Evolutionary conservation across 2,888 invertebrate species (phyloP), one percentile per base, ranked within the genome.

Genomic region (Lycaena phlaeas): DNA sequence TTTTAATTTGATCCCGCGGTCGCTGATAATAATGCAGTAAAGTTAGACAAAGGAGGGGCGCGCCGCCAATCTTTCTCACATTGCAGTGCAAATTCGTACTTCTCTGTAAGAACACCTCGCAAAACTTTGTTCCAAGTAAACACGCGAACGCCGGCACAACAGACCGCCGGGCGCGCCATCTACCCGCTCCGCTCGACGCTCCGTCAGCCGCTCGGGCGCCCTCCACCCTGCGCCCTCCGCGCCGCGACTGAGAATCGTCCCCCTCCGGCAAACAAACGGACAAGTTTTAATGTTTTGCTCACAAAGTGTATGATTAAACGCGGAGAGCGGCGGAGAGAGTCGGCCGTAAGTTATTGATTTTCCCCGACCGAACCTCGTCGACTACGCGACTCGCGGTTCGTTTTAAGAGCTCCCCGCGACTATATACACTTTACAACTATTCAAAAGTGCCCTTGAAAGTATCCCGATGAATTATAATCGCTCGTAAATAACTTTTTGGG

Each of bases 321-420:
- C 77, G 76, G 79, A 82, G 82, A 82, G 81, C 79, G 79, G 71
- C 73, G 72, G 76, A 78, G 82, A 81, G 82, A 79, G 74, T 74
- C 78, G 79, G 78, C 77, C 84, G 84, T 85, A 78, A 85, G 82
- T 85, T 85, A 85, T 85, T 85, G 85, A 85, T 85, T 85, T 85
- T 85, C 82, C 72, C 74, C 69, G 69, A 71, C 68, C 75, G 72
- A 76, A 75, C 82, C 84, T 75, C 61, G 79, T 65, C 75, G 75
- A 65, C 71, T 71, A 66, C 71, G n/a, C n/a, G 76, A 60, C 73
- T 77, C 79, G 74, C 70, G 63, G 70, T 62, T 53, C 57, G 63
- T 66, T 69, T 54, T 55, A 49, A 50, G 56, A 62, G 66, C 61
- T 60, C 61, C 60, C 66, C 66, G 57, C 53, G 51, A 54, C 63